These are phyloP conservation scores for Thereva nobilitata DNA, from an alignment of 2,888 invertebrate genomes.

Conservation along the genomic window DNA sequence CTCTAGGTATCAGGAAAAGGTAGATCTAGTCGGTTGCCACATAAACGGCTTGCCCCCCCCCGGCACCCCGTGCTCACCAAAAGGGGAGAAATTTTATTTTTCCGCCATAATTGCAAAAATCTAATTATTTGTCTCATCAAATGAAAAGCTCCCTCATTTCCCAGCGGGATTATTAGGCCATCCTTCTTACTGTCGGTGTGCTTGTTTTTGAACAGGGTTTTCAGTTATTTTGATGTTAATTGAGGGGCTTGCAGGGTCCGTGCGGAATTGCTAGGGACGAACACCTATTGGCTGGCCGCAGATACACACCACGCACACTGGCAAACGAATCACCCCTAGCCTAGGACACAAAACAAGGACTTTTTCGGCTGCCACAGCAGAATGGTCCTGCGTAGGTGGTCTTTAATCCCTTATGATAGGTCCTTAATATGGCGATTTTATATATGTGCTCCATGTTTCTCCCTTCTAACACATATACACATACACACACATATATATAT, in stretches of 20 bases:
- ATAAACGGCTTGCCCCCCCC: too few relatives aligned
- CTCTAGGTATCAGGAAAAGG: too few relatives aligned
- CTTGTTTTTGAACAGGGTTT: conserved; percentile 14
- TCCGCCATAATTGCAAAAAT: conserved; percentile 41
- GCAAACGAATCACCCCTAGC: too few relatives aligned
- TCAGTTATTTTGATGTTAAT: conserved; percentile 34
- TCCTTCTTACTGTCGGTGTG: conserved; percentile 19
- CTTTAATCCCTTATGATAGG: conserved; percentile 12
- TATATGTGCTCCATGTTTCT: too few relatives aligned
- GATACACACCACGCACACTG: neutral
- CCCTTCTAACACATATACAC: neutral
- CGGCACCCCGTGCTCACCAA: neutral
- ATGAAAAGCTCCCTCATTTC: conserved; percentile 40
- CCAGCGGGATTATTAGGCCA: conserved; percentile 38
- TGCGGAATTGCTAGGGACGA: conserved; percentile 18
- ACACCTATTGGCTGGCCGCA: conserved; percentile 27
- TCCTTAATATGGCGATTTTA: conserved; percentile 7
- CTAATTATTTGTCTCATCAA: conserved; percentile 42
- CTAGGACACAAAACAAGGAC: too few relatives aligned
- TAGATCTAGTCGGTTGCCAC: too few relatives aligned
- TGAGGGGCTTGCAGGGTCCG: conserved; percentile 23
- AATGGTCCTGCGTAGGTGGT: conserved; percentile 7
- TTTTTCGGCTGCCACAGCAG: neutral
- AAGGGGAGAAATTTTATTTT: conserved; percentile 32
- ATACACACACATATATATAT: neutral